Percentiles rank a stretch among this genome's conserved stretches.
These are phyloP conservation scores for Pogonognathellus flavescens DNA, from an alignment of 1,140 invertebrate genomes.

Conservation along the genomic window DNA sequence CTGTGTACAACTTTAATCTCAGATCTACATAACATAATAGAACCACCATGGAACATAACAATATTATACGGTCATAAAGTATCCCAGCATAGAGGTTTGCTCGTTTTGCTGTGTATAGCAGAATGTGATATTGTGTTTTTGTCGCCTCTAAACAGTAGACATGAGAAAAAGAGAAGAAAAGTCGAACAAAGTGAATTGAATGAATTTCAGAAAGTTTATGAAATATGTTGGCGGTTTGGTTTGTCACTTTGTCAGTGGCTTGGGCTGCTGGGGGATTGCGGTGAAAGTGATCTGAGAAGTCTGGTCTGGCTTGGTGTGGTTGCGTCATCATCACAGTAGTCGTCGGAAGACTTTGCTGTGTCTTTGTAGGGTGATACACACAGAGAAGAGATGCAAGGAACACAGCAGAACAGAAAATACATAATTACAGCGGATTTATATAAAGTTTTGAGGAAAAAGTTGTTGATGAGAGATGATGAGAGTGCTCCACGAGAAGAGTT, in stretches of 20 bases:
- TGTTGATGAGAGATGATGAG: conserved; percentile 55
- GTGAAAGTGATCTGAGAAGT: conserved; percentile 53
- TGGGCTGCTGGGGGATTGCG: conserved; percentile 43
- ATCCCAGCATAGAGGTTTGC: no score
- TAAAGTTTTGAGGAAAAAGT: conserved; percentile 58
- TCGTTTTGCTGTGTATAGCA: no score
- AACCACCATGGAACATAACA: no score
- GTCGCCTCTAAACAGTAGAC: background rate
- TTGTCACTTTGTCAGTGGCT: conserved; percentile 41
- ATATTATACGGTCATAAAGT: no score
- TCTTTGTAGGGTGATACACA: background rate
- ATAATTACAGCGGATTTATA: conserved; percentile 58
- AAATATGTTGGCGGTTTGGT: conserved; percentile 59
- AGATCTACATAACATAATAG: no score
- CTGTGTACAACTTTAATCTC: no score
- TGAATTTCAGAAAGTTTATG: conserved; percentile 57
- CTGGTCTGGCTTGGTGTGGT: background rate
- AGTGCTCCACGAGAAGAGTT: conserved; percentile 11
- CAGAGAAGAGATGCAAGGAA: background rate
- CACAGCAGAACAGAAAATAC: conserved; percentile 31
- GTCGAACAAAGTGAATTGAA: conserved; percentile 37
- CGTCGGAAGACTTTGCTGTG: background rate
- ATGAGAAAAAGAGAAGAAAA: conserved; percentile 23
- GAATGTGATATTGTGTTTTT: background rate
- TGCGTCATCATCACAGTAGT: no score